These are phyloP conservation scores for Chesias legatella DNA, from an alignment of 2,888 invertebrate species.

Conservation along the genomic window DNA sequence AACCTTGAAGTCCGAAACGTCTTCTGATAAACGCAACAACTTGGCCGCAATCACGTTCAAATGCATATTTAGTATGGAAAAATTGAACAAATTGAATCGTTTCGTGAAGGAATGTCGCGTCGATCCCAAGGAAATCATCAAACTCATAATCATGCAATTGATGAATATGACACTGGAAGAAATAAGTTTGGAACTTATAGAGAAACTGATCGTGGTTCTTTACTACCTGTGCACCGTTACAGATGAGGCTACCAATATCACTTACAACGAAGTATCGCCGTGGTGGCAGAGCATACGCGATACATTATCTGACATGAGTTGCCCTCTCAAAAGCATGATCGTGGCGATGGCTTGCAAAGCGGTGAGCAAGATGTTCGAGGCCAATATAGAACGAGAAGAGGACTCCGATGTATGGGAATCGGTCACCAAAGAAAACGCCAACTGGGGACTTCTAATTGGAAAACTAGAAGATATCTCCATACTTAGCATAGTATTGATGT, in stretches of 20 bases:
- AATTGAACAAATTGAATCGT: conserved; percentile 42
- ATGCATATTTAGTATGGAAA: conserved; percentile 68
- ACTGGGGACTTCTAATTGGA: conserved; percentile 92
- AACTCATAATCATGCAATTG: conserved; percentile 86
- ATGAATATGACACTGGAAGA: conserved; percentile 81
- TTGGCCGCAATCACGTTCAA: conserved; percentile 58
- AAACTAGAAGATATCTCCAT: conserved; percentile 94
- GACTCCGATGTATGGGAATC: conserved; percentile 85
- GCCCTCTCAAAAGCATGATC: conserved; percentile 88
- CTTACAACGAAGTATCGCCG: conserved; percentile 85
- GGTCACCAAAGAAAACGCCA: conserved; percentile 90
- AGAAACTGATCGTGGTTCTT: conserved; percentile 83
- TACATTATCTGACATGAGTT: conserved; percentile 85
- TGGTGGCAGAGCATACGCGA: conserved; percentile 92
- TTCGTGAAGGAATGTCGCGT: conserved; percentile 53
- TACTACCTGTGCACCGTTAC: conserved; percentile 83
- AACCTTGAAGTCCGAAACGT: conserved; percentile 49
- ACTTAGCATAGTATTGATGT: conserved; percentile 84
- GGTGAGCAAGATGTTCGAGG: conserved; percentile 80
- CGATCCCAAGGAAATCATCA: conserved; percentile 83
- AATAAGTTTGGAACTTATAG: conserved; percentile 80
- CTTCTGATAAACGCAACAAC: conserved; percentile 49
- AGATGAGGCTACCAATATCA: conserved; percentile 81
- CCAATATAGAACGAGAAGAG: conserved; percentile 72
- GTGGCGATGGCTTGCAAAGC: conserved; percentile 91